These are phyloP conservation scores for Corynorhinus townsendii DNA, from an alignment of 2,113 vertebrate species.

Conservation along the genomic window DNA sequence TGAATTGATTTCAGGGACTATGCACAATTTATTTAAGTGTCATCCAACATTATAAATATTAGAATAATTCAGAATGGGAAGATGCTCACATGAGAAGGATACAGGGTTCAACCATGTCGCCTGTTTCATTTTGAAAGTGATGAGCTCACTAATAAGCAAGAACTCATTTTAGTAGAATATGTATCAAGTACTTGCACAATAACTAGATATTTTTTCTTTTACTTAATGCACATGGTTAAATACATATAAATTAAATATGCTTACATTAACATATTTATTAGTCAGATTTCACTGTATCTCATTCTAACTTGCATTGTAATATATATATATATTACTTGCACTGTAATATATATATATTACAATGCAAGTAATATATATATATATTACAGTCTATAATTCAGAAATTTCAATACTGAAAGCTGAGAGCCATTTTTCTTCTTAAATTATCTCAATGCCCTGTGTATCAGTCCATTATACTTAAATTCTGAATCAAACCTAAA, in stretches of 20 bases:
- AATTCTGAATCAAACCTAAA: slow-evolving; percentile 3
- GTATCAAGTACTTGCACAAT: not conserved
- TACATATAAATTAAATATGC: not conserved
- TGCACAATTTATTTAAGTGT: not conserved
- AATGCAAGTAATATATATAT: too few relatives aligned
- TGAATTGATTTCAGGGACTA: not conserved
- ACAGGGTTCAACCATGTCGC: not conserved
- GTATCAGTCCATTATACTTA: not conserved
- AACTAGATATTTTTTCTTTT: not conserved
- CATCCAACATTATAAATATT: not conserved
- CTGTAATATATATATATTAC: not conserved
- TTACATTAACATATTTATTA: not conserved
- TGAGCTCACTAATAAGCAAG: not conserved
- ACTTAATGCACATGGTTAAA: not conserved
- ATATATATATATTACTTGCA: not conserved
- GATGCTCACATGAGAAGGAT: not conserved
- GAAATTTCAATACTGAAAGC: not conserved
- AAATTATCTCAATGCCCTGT: not conserved
- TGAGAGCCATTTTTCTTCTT: not conserved
- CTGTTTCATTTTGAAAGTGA: not conserved
- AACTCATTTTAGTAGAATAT: not conserved
- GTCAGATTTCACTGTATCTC: not conserved
- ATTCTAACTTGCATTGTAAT: not conserved
- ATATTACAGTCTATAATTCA: slow-evolving; percentile 37
- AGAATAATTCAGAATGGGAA: not conserved